A percentile compares a stretch with the other conserved stretches of the same genome.
Evolutionary conservation across 2,797 vertebrate genomes (phyloP).

Genomic region (Argentina silus): DNA sequence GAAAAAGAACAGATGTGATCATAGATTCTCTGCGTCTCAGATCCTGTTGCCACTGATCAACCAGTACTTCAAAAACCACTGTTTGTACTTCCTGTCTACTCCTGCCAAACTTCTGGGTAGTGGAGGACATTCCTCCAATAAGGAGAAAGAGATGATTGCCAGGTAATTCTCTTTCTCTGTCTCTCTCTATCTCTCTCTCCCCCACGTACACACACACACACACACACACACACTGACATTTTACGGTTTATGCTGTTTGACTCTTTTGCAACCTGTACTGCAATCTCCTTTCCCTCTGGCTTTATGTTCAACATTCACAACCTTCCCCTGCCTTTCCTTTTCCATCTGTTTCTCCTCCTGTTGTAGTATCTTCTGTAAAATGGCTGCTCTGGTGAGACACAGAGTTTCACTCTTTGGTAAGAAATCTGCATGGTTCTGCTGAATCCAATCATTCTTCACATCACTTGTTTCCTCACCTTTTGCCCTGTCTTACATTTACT

Average conservation of each 20-base stretch:
- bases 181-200: background rate
- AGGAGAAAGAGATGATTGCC: constrained; percentile 97
- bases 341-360: constrained; percentile 36
- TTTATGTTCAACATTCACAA: constrained; percentile 1
- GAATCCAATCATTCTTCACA: background rate
- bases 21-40: constrained; percentile 62
- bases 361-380: constrained; percentile 94
- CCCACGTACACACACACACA: background rate
- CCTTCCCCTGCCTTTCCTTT: constrained; percentile 24
- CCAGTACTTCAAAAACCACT: constrained; percentile 96
- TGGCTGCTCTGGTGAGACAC: constrained; percentile 92
- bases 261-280: background rate
- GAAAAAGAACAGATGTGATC: background rate
- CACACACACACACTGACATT: constrained; percentile 9
- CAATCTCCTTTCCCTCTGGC: constrained; percentile 18
- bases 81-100: constrained; percentile 94
- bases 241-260: too few relatives aligned
- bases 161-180: constrained; percentile 72
- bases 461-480: background rate
- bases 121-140: constrained; percentile 92
- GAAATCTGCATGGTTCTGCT: constrained; percentile 44
- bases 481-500: background rate
- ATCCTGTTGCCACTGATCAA: constrained; percentile 93
- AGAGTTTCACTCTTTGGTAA: constrained; percentile 96
- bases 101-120: constrained; percentile 92